Conservation (phyloP, 1,140 invertebrate species). For the Cyphomyrmex costatus region DNA sequence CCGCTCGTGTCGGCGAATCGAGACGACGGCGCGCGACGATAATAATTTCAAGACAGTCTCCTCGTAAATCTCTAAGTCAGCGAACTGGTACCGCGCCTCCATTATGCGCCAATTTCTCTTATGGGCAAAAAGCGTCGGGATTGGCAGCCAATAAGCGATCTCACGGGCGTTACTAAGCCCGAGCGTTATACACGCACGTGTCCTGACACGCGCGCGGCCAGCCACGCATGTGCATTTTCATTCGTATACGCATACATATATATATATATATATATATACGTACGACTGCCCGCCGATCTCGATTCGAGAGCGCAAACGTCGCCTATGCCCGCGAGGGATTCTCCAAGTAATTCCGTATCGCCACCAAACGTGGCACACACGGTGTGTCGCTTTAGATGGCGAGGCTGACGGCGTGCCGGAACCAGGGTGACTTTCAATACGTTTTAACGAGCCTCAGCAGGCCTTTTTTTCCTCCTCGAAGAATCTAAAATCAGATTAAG, state of each 20-base stretch:
- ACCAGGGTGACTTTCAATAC: slow-evolving; percentile 57
- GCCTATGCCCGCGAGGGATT: slow-evolving; percentile 44
- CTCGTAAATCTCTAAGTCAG: slow-evolving; percentile 74
- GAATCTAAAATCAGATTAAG: slow-evolving; percentile 54
- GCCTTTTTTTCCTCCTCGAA: slow-evolving; percentile 3
- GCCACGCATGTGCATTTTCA: slow-evolving; percentile 48
- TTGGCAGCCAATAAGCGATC: slow-evolving; percentile 74
- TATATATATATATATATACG: no score
- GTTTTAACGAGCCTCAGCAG: slow-evolving; percentile 47
- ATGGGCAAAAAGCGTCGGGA: slow-evolving; percentile 69
- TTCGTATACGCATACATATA: slow-evolving; percentile 31
- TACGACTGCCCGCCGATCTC: neutral
- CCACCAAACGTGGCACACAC: slow-evolving; percentile 28
- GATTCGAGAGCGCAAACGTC: slow-evolving; percentile 49
- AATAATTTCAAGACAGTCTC: slow-evolving; percentile 70
- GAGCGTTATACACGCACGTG: slow-evolving; percentile 54
- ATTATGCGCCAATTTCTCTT: slow-evolving; percentile 72
- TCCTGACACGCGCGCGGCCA: slow-evolving; percentile 54
- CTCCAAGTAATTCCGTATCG: slow-evolving; percentile 57
- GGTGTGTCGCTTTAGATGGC: slow-evolving; percentile 50
- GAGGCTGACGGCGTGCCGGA: slow-evolving; percentile 53
- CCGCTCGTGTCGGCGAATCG: slow-evolving; percentile 7
- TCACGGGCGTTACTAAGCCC: slow-evolving; percentile 72
- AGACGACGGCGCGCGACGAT: slow-evolving; percentile 57
- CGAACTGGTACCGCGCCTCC: slow-evolving; percentile 69